These are phyloP conservation scores for Thomomys bottae DNA, from an alignment of 2,113 vertebrate genomes.

Conservation along the genomic window DNA sequence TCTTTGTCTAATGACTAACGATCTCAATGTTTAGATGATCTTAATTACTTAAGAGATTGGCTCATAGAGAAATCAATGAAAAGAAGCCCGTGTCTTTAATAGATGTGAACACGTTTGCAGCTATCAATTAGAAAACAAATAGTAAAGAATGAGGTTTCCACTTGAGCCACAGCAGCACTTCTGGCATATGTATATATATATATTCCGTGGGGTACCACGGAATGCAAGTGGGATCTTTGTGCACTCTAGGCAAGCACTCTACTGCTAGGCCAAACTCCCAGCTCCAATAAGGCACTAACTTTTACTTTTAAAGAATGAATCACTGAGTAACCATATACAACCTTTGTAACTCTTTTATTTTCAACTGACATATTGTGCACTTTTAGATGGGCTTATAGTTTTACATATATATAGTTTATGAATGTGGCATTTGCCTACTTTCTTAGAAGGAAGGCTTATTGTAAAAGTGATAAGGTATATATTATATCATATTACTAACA, in stretches of 20 bases:
- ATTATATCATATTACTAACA: not conserved
- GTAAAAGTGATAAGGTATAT: slow-evolving; percentile 4
- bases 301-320: not conserved
- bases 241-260: too few relatives aligned
- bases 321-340: not conserved
- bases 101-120: not conserved
- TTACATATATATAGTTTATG: not conserved
- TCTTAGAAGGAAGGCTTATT: not conserved
- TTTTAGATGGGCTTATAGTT: not conserved
- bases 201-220: too few relatives aligned
- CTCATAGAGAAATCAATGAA: slow-evolving; percentile 22
- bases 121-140: slow-evolving; percentile 7
- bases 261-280: too few relatives aligned
- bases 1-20: slow-evolving; percentile 54
- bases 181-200: too few relatives aligned
- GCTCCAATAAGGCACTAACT: too few relatives aligned
- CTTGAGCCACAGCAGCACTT: too few relatives aligned
- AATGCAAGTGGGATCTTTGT: too few relatives aligned
- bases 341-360: not conserved
- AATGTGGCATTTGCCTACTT: not conserved
- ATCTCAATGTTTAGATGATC: slow-evolving; percentile 37
- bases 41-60: slow-evolving; percentile 36
- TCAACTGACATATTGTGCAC: not conserved
- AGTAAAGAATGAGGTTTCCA: not conserved
- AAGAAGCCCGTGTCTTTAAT: not conserved